These are phyloP conservation scores for Petrolisthes cinctipes DNA, from an alignment of 2,888 invertebrate genomes.

Conservation along the genomic window DNA sequence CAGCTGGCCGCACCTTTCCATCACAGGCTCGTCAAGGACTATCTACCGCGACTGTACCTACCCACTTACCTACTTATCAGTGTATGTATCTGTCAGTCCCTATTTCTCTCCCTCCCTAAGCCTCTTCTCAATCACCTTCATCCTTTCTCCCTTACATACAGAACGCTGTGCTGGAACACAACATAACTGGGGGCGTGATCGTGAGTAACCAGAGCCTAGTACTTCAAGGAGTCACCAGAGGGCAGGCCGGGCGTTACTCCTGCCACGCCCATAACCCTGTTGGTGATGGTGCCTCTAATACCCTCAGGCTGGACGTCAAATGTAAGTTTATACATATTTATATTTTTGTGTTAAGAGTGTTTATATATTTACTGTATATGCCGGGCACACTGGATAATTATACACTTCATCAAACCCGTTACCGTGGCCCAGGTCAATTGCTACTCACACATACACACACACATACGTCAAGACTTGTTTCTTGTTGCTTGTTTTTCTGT, in stretches of 20 bases:
- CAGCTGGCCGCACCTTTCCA: no score
- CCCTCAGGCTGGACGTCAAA: not conserved
- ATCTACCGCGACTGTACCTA: no score
- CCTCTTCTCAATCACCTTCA: not conserved
- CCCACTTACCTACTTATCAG: no score
- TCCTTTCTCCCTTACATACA: not conserved
- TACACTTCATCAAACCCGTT: no score
- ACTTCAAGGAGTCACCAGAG: slow-evolving; percentile 29
- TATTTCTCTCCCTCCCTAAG: not conserved
- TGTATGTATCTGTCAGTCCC: no score
- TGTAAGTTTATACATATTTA: not conserved
- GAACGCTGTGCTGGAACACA: slow-evolving; percentile 29
- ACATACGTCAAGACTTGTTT: not conserved
- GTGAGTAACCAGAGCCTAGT: slow-evolving; percentile 40
- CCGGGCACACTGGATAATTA: no score
- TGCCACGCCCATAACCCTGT: slow-evolving; percentile 44
- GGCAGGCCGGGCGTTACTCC: slow-evolving; percentile 45
- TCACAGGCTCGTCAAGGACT: no score
- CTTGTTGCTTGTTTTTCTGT: no score
- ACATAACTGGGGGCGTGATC: slow-evolving; percentile 29
- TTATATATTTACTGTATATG: no score
- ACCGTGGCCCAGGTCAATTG: not conserved
- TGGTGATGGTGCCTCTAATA: slow-evolving; percentile 27
- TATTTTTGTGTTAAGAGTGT: no score
- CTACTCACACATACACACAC: not conserved